Evolutionary conservation across 2,797 vertebrate genomes (phyloP), one percentile per base, ranked within the genome.

Genomic region (Tiaroga cobitis): DNA sequence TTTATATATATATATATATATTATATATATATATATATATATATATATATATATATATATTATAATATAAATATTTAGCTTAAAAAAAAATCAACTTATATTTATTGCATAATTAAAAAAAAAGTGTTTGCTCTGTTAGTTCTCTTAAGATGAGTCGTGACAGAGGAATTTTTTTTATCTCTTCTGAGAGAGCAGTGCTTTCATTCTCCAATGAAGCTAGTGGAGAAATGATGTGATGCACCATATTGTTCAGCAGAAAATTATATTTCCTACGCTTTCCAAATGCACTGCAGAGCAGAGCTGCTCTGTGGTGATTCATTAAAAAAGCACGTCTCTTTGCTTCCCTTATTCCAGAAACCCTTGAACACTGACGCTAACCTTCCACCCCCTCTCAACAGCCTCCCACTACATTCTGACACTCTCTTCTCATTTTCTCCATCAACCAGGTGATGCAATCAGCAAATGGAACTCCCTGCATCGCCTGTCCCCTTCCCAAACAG

Each of bases 401-500:
- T 56, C 34, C 26, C 8, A 41, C 34, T 4, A 68, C 75, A 49
- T 74, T 61, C 76, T 68, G 18, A 84, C 74, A 43, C 67, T 70
- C 54, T 73, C 76, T 73, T 75, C 81, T 82, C n/a, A 21, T 74
- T 88, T 81, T 87, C 78, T 82, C 41, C 76, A 80, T 82, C 56
- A 75, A 84, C 86, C 82, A 88, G 87, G 87, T 88, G 87, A 87
- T 89, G 84, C 86, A 88, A 90, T 88, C 84, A 90, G 87, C 82
- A 86, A 90, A 90, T 89, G 86, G 82, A 85, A 37, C 59, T 65
- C 39, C 70, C 3, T 85, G 82, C 86, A 81, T 75, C 77, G 51
- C 67, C 89, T 74, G 77, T 91, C 90, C 88, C 85, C 89, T 91
- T 86, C 90, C 89, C 85, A 89, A 91, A 92, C 89, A 89, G 89